Evolutionary conservation across 2,888 invertebrate species (phyloP).

Genomic region (Drosophila histrio): DNA sequence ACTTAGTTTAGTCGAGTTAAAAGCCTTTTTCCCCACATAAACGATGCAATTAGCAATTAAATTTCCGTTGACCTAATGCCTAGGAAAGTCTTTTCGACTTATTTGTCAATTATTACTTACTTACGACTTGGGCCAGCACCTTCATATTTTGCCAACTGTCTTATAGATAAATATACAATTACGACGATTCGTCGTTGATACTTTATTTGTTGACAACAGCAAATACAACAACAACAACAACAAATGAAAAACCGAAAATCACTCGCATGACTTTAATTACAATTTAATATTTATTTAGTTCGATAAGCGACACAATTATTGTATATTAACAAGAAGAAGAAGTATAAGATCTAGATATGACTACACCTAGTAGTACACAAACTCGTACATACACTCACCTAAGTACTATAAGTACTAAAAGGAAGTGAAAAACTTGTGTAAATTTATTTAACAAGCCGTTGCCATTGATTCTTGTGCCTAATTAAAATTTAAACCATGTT

Average conservation of each 20-base stretch:
- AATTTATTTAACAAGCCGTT: conserved; percentile 67
- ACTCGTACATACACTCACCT: conserved; percentile 16
- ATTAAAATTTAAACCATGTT: conserved; percentile 78
- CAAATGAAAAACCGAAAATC: conserved; percentile 53
- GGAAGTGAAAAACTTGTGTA: conserved; percentile 57
- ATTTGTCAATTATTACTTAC: conserved; percentile 76
- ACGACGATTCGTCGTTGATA: neutral
- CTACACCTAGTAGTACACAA: conserved; percentile 64
- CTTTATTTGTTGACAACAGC: conserved; percentile 47
- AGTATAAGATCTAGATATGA: conserved; percentile 52
- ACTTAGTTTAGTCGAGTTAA: conserved; percentile 49
- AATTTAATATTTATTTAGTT: conserved; percentile 80
- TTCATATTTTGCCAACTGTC: conserved; percentile 16
- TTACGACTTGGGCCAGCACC: conserved; percentile 9
- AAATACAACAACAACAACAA: too few species aligned
- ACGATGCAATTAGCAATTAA: conserved; percentile 76
- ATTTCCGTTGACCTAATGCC: conserved; percentile 67
- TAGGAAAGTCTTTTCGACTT: conserved; percentile 71
- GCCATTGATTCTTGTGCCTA: conserved; percentile 41
- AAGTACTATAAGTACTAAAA: too few species aligned
- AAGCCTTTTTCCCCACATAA: conserved; percentile 40
- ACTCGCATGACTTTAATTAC: conserved; percentile 82
- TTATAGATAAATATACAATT: conserved; percentile 71
- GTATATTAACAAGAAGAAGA: conserved; percentile 41
- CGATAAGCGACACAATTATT: conserved; percentile 71